Conservation (phyloP, 2,888 invertebrate species). For the Onchidella celtica region DNA sequence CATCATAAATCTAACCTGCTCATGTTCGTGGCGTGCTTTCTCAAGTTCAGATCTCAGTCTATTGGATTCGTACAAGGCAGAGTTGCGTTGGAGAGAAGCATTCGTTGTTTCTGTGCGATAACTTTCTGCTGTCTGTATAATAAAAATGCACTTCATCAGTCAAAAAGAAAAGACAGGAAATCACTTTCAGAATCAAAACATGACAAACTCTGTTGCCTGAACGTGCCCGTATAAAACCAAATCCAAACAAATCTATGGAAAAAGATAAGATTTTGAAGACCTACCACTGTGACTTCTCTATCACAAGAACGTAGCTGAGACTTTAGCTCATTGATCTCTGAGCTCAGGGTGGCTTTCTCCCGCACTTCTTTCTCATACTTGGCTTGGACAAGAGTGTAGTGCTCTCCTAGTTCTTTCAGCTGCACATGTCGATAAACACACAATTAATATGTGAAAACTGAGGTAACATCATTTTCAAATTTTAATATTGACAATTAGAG, state of each 20-base stretch:
- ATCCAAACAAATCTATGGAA: too few species aligned
- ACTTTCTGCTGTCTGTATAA: constrained; percentile 72
- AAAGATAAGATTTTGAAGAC: too few species aligned
- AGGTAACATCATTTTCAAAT: too few species aligned
- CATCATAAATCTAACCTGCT: constrained; percentile 71
- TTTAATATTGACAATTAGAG: too few species aligned
- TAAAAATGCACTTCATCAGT: too few species aligned
- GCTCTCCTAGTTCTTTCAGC: constrained; percentile 71
- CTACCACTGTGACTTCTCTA: constrained; percentile 74
- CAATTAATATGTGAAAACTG: not conserved
- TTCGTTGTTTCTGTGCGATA: constrained; percentile 73
- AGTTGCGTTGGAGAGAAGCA: constrained; percentile 74
- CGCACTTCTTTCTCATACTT: constrained; percentile 73
- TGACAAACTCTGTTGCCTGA: too few species aligned
- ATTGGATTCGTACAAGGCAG: constrained; percentile 70
- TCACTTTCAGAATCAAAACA: too few species aligned
- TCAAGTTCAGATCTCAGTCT: constrained; percentile 70
- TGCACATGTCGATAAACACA: constrained; percentile 47
- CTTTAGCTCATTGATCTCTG: constrained; percentile 72
- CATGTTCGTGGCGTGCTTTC: constrained; percentile 66
- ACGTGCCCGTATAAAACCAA: too few species aligned
- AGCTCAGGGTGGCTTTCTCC: constrained; percentile 70
- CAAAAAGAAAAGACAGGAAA: too few species aligned
- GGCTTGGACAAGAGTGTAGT: constrained; percentile 64
- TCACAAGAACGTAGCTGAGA: constrained; percentile 72